phyloP scores from a whole-genome alignment of 2,113 vertebrate genomes.

The Steatornis caripensis region DNA sequence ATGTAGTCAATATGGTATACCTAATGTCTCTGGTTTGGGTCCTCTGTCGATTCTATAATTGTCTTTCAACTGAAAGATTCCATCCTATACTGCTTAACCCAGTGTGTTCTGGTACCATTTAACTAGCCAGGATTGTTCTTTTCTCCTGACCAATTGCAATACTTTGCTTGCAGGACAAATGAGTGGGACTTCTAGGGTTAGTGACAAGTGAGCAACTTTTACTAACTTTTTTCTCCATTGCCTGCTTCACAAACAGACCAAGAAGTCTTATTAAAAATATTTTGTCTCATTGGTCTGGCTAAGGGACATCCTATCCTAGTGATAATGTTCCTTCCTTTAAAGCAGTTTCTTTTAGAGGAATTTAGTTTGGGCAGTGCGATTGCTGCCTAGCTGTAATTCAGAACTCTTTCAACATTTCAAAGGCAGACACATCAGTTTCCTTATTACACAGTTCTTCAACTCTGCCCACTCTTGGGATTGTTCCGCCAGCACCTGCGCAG shows the following conservation, averaged over 20 bases:
- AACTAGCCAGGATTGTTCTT: not conserved
- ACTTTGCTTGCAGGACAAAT: not conserved
- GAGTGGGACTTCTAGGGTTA: not conserved
- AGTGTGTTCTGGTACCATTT: not conserved
- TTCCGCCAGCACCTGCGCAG: not conserved
- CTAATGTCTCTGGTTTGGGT: not conserved
- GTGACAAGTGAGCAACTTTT: not conserved
- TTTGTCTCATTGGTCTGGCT: not conserved
- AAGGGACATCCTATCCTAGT: rapidly evolving
- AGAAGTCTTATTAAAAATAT: not conserved
- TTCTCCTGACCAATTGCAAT: not conserved
- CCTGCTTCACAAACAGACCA: not conserved
- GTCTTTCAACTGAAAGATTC: not conserved
- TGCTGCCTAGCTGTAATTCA: not conserved
- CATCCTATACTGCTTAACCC: not conserved
- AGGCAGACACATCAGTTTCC: not conserved
- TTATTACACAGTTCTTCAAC: not conserved
- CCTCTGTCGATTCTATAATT: not conserved
- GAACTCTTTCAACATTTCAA: not conserved
- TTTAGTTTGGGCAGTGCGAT: not conserved
- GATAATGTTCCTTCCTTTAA: not conserved
- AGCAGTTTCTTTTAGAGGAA: not conserved
- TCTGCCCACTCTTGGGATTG: not conserved
- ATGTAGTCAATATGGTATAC: not conserved
- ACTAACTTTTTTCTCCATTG: not conserved